These are phyloP conservation scores for Sitta carolinensis DNA, from an alignment of 2,797 vertebrate genomes.

Conservation along the genomic window DNA sequence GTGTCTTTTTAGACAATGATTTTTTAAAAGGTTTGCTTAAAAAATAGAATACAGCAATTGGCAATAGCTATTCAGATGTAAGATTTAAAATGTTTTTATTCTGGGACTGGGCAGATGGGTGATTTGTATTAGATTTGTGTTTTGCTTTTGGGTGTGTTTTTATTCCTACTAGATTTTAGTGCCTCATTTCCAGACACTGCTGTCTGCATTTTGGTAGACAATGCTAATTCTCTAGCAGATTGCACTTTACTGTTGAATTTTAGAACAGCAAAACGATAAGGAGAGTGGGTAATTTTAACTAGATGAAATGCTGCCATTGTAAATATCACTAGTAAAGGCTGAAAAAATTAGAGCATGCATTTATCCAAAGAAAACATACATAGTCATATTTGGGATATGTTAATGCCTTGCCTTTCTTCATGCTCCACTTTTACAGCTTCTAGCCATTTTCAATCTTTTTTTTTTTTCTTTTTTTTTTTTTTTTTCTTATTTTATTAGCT, in stretches of 20 bases:
- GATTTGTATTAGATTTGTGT: constrained; percentile 57
- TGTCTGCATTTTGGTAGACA: constrained; percentile 55
- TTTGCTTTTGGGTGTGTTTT: not conserved
- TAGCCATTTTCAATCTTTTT: not conserved
- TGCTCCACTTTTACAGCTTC: not conserved
- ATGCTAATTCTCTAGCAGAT: not conserved
- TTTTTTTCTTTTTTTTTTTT: not conserved
- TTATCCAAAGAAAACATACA: not conserved
- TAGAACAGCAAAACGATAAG: not conserved
- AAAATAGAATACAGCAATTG: not conserved
- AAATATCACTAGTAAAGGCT: not conserved
- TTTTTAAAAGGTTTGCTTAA: constrained; percentile 65
- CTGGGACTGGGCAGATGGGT: constrained; percentile 20
- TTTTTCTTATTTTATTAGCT: not conserved
- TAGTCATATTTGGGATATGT: not conserved
- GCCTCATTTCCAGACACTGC: constrained; percentile 23
- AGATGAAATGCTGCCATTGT: not conserved
- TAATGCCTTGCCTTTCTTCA: not conserved
- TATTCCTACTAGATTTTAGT: constrained; percentile 25
- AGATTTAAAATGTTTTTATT: constrained; percentile 21
- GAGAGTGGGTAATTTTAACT: not conserved
- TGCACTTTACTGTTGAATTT: constrained; percentile 38
- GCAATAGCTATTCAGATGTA: constrained; percentile 1
- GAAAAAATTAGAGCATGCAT: not conserved
- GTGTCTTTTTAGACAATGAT: constrained; percentile 29